phyloP scores from a whole-genome alignment of 2,113 vertebrate species.

The Ceyx margarethae region DNA sequence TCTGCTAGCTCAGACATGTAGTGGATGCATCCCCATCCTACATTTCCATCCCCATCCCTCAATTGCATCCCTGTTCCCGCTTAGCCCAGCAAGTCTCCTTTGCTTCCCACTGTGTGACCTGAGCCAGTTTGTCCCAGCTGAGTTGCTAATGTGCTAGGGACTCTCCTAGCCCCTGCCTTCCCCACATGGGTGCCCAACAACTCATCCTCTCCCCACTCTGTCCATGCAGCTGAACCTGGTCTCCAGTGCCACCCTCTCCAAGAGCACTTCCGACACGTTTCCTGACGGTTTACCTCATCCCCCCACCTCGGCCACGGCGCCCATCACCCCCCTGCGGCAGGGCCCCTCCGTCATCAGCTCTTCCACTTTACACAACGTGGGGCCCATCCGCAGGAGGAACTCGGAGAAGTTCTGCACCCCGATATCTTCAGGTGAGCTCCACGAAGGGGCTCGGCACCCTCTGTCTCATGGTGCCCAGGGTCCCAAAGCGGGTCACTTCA shows the following conservation, averaged over 20 bases:
- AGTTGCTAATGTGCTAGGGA: not conserved
- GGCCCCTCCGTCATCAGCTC: constrained; percentile 97
- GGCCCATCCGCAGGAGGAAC: constrained; percentile 91
- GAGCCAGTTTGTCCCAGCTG: fast-evolving
- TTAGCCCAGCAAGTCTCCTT: not conserved
- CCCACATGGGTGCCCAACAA: not conserved
- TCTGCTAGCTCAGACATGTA: fast-evolving
- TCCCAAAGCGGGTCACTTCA: not conserved
- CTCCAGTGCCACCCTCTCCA: constrained; percentile 88
- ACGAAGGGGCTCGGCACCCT: fast-evolving
- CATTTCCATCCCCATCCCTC: not conserved
- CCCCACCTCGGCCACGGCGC: constrained; percentile 93
- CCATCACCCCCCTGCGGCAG: constrained; percentile 93
- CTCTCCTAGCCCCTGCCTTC: not conserved
- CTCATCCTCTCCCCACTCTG: not conserved
- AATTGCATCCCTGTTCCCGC: not conserved
- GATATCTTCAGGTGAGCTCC: constrained; percentile 90
- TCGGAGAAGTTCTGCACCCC: constrained; percentile 98
- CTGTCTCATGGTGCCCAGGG: fast-evolving
- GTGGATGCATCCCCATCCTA: not conserved
- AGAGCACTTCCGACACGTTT: constrained; percentile 91
- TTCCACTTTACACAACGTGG: constrained; percentile 89
- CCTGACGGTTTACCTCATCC: constrained; percentile 95
- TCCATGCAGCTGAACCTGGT: constrained; percentile 86
- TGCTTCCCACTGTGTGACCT: fast-evolving